These are phyloP conservation scores for Tragopan temminckii DNA, from an alignment of 2,797 vertebrate genomes.

Conservation along the genomic window DNA sequence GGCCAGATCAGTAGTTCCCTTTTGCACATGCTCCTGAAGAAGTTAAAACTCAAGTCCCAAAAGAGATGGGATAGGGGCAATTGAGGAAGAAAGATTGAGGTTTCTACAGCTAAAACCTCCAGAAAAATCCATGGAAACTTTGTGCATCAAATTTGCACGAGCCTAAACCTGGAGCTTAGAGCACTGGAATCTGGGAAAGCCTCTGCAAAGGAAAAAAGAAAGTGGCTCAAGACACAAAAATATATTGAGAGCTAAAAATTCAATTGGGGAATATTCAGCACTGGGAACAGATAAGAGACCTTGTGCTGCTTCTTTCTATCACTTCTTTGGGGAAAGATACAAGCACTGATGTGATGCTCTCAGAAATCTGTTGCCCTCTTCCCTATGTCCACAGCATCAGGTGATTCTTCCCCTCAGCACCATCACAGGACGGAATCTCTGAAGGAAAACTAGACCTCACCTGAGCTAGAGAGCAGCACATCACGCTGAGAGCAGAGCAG, in stretches of 20 bases:
- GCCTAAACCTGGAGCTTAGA: background rate
- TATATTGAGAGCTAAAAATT: background rate
- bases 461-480: slow-evolving; percentile 69
- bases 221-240: background rate
- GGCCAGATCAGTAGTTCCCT: background rate
- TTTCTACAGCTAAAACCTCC: slow-evolving; percentile 6
- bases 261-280: background rate
- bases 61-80: background rate
- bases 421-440: background rate
- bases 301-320: too few relatives aligned
- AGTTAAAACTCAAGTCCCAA: background rate
- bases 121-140: background rate
- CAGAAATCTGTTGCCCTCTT: background rate
- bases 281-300: background rate
- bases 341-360: background rate
- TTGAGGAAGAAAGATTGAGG: background rate
- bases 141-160: background rate
- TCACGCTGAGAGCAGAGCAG: slow-evolving; percentile 77
- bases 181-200: background rate
- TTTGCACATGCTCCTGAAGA: background rate
- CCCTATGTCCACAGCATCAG: background rate
- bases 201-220: background rate
- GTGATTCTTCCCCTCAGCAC: background rate
- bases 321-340: background rate
- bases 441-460: slow-evolving; percentile 60